A percentile compares a stretch with the other conserved stretches of the same genome.
Conservation (phyloP, 2,797 vertebrate species). For the Anolis apletophallus region DNA sequence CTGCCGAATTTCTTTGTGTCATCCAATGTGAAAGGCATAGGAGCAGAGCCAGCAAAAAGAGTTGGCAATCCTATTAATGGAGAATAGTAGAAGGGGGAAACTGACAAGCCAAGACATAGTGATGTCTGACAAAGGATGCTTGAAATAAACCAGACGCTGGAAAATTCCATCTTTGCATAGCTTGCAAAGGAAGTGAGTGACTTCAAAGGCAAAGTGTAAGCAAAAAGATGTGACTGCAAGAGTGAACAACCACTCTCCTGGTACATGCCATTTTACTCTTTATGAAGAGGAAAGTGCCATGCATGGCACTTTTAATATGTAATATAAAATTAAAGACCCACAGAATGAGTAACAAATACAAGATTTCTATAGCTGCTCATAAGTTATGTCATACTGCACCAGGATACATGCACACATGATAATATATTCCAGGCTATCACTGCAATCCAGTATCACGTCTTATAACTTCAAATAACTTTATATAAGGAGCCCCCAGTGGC, state of each 20-base stretch:
- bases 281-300: background rate
- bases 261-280: background rate
- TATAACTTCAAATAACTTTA: too few species aligned
- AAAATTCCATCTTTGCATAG: slow-evolving; percentile 7
- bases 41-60: slow-evolving; percentile 23
- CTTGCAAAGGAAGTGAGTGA: background rate
- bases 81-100: background rate
- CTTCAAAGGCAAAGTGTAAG: background rate
- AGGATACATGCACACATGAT: background rate
- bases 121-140: background rate
- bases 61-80: background rate
- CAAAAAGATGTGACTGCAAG: background rate
- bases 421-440: too few species aligned
- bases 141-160: slow-evolving; percentile 25
- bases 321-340: background rate
- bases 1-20: slow-evolving; percentile 13
- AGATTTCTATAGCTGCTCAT: background rate
- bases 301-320: background rate
- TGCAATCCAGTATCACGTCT: too few species aligned
- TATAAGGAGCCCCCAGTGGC: too few species aligned
- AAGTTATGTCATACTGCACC: background rate
- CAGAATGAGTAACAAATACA: background rate
- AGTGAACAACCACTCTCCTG: background rate
- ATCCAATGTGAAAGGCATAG: slow-evolving; percentile 15
- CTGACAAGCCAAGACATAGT: background rate